Conservation (phyloP, 2,113 vertebrate genomes). For the Tyrannus savana region DNA sequence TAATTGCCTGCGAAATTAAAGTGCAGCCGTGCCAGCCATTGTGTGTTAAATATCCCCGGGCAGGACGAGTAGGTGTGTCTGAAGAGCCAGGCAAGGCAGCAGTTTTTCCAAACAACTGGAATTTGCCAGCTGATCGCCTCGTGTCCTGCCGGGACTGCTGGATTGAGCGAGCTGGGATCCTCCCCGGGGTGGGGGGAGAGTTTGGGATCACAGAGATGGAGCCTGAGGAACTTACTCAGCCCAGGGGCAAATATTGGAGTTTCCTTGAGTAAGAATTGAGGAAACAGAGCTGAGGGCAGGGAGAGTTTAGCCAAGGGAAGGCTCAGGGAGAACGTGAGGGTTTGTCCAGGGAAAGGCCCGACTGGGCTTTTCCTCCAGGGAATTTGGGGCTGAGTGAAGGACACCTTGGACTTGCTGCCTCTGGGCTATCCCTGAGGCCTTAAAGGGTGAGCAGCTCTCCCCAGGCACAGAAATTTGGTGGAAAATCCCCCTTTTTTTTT, state of each 20-base stretch:
- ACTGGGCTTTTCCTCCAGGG: neutral
- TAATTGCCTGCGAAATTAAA: slow-evolving; percentile 34
- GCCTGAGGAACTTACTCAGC: neutral
- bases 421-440: neutral
- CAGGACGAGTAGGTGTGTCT: neutral
- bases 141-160: rapidly evolving
- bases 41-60: neutral
- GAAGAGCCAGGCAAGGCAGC: neutral
- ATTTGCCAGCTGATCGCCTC: neutral
- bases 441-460: neutral
- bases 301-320: neutral
- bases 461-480: rapidly evolving
- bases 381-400: neutral
- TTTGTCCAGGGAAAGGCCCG: neutral
- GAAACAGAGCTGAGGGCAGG: neutral
- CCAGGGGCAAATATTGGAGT: neutral
- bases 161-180: too few species aligned
- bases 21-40: slow-evolving; percentile 26
- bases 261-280: neutral
- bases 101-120: neutral
- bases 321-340: neutral
- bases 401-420: neutral
- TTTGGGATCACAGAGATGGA: neutral
- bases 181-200: too few species aligned
- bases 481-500: neutral